These are phyloP conservation scores for Caenorhabditis macrosperma DNA, from an alignment of 2,888 invertebrate species.

Conservation along the genomic window DNA sequence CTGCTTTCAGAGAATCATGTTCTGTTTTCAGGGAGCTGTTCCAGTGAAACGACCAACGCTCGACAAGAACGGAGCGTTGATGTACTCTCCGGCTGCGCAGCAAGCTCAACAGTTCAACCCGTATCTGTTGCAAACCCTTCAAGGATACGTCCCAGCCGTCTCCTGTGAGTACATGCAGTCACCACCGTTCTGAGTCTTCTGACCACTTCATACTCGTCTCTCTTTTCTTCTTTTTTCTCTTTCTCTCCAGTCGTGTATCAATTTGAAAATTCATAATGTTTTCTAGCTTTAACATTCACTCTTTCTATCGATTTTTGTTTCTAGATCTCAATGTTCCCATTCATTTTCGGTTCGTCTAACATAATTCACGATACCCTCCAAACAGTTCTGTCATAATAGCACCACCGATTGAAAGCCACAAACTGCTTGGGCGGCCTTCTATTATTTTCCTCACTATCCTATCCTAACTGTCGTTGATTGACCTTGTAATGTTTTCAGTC, in stretches of 20 bases:
- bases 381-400: slow-evolving; percentile 10
- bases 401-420: not conserved
- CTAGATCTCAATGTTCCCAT: slow-evolving; percentile 37
- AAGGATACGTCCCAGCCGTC: slow-evolving; percentile 72
- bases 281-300: not conserved
- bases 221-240: not conserved
- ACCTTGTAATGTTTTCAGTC: slow-evolving; percentile 70
- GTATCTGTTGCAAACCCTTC: slow-evolving; percentile 66
- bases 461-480: slow-evolving; percentile 53
- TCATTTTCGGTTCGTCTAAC: not conserved
- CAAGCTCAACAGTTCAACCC: slow-evolving; percentile 68
- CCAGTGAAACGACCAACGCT: slow-evolving; percentile 70
- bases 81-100: slow-evolving; percentile 59
- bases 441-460: slow-evolving; percentile 20
- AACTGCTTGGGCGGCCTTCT: slow-evolving; percentile 15
- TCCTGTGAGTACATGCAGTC: slow-evolving; percentile 72
- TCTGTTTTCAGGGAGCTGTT: slow-evolving; percentile 65
- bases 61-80: slow-evolving; percentile 72
- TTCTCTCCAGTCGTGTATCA: not conserved
- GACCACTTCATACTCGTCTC: not conserved
- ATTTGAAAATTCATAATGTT: not conserved
- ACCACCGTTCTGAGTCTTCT: slow-evolving; percentile 22
- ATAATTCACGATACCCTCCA: not conserved
- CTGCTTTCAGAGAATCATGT: not conserved
- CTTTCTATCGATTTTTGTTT: not conserved